Percentiles rank a stretch among this genome's conserved stretches.
phyloP scores from a whole-genome alignment of 2,113 vertebrate species.

The Phyllostomus discolor region DNA sequence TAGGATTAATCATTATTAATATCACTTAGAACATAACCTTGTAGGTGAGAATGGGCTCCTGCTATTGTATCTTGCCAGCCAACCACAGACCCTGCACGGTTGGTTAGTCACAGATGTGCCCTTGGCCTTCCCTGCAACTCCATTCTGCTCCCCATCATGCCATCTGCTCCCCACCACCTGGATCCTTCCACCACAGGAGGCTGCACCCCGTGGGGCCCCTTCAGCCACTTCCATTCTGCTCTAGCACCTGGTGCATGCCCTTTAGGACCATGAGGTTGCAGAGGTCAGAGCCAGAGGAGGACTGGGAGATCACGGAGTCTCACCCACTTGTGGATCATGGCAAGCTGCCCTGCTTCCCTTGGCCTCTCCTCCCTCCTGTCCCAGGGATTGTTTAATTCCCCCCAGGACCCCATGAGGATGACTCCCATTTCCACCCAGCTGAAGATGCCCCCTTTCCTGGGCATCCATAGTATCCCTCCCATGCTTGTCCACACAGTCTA shows the following conservation, averaged over 20 bases:
- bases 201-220: neutral
- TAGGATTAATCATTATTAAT: neutral
- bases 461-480: accelerated
- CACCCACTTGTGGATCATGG: neutral
- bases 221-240: neutral
- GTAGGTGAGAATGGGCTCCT: neutral
- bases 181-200: neutral
- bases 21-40: neutral
- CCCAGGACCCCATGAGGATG: accelerated
- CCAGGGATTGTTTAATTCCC: neutral
- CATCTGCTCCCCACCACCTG: accelerated
- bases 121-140: neutral
- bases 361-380: neutral
- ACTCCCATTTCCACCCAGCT: neutral
- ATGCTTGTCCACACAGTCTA: neutral
- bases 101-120: neutral
- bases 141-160: neutral
- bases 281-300: neutral
- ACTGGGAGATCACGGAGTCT: neutral
- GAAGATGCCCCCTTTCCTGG: neutral
- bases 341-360: neutral
- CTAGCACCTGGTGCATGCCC: neutral
- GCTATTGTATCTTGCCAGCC: neutral
- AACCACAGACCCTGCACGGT: neutral
- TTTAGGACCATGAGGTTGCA: neutral